Evolutionary conservation across 2,888 invertebrate species (phyloP).

Genomic region (Oxytorus armatus): DNA sequence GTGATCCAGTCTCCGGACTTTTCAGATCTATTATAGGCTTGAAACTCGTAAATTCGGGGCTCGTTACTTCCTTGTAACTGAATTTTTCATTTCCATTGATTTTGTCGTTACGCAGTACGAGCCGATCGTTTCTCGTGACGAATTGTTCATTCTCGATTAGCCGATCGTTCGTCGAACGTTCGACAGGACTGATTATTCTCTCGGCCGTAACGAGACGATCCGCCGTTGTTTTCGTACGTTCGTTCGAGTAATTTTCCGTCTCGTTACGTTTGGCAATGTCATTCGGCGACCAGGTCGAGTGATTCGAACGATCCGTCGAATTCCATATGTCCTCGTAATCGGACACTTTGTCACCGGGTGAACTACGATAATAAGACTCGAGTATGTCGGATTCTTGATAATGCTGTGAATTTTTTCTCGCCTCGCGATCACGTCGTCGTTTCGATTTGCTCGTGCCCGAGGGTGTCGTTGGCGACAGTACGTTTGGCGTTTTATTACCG

Average conservation of each 20-base stretch:
- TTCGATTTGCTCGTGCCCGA: conserved; percentile 81
- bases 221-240: conserved; percentile 74
- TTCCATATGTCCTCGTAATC: conserved; percentile 98
- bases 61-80: conserved; percentile 81
- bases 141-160: conserved; percentile 71
- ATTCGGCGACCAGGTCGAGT: conserved; percentile 81
- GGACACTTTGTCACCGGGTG: conserved; percentile 95
- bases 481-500: conserved; percentile 75
- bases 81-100: conserved; percentile 78
- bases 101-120: conserved; percentile 80
- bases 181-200: conserved; percentile 71
- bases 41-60: conserved; percentile 82
- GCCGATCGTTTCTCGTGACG: conserved; percentile 73
- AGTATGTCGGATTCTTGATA: conserved; percentile 92
- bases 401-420: conserved; percentile 84
- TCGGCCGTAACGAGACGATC: conserved; percentile 74
- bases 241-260: conserved; percentile 64
- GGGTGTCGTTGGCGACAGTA: conserved; percentile 82
- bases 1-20: conserved; percentile 73
- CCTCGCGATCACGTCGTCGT: conserved; percentile 82
- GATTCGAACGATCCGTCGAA: conserved; percentile 82
- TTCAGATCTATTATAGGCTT: conserved; percentile 80
- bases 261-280: conserved; percentile 75
- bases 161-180: conserved; percentile 74
- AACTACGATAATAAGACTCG: conserved; percentile 94